Evolutionary conservation across 2,888 invertebrate genomes (phyloP), one percentile per base, ranked within the genome.

Genomic region (Chironomus tentans): DNA sequence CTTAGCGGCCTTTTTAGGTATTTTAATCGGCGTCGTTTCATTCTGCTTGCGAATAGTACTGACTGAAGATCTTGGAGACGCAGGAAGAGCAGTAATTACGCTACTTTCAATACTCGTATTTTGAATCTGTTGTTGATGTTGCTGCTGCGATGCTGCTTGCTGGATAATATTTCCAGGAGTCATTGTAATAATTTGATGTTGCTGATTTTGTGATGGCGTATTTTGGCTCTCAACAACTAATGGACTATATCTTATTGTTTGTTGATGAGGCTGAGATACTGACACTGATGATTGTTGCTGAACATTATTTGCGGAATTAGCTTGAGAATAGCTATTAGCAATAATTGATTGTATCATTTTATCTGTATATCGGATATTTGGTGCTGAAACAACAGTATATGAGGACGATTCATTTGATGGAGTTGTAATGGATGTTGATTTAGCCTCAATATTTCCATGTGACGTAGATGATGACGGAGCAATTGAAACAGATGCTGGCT

Each of bases 331-430:
- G 47, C 47, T 74, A 22, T 18, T 74, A 13, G 74, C 47, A n/a
- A 74, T 68, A 24, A 74, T 65, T 12, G 74, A 74, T 7, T 74
- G 74, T 48, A 74, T 74, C 74, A 74, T 74, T 46, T 74, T 74
- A 46, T 46, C 68, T 12, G 24, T 69, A 69, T 81, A 79, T 1
- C 82, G 80, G 3, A 77, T 77, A 72, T 76, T 78, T 18, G 69
- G 74, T 4, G 83, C 80, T 2, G 84, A 83, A 4, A 84, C 81
- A 7, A 83, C 84, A 0, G 84, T 83, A 56, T 83, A 84, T 0
- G 84, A 80, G 4, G 80, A 79, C 79, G 80, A 79, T 79, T 77
- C 82, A 84, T 38, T 82, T 81, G 46, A 82, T 4, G 61, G 13
- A 12, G 68, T 13, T 1, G 56, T 18, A 10, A 38, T 38, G 13